Conservation (phyloP, 2,797 vertebrate genomes). For the Eulemur mongoz region DNA sequence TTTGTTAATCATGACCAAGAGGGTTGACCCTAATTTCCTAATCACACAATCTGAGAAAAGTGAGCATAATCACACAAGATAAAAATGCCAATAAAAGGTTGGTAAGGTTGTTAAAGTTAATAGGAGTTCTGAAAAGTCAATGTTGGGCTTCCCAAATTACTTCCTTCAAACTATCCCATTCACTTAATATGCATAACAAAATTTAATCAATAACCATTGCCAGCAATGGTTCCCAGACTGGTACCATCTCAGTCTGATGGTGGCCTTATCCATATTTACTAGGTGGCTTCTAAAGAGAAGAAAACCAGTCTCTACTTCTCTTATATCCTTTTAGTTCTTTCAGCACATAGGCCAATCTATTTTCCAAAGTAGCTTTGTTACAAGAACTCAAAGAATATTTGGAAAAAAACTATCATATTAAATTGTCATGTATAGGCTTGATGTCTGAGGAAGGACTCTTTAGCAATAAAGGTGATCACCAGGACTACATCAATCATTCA, state of each 20-base stretch:
- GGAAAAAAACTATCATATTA: slow-evolving; percentile 19
- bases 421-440: background rate
- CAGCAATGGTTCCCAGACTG: background rate
- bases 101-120: background rate
- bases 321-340: slow-evolving; percentile 1
- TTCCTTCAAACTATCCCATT: background rate
- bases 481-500: background rate
- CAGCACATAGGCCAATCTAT: background rate
- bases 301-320: background rate
- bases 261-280: slow-evolving; percentile 14
- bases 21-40: background rate
- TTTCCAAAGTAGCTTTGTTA: background rate
- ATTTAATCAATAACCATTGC: background rate
- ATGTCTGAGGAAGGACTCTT: background rate
- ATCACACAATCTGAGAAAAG: background rate
- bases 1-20: background rate
- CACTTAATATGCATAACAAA: background rate
- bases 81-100: background rate
- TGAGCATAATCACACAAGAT: slow-evolving; percentile 4
- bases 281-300: background rate
- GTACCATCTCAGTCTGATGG: background rate
- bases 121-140: background rate
- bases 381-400: background rate
- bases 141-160: background rate
- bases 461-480: background rate